Evolutionary conservation across 2,113 vertebrate species (phyloP).

Genomic region (Ivindomyrus marchei): DNA sequence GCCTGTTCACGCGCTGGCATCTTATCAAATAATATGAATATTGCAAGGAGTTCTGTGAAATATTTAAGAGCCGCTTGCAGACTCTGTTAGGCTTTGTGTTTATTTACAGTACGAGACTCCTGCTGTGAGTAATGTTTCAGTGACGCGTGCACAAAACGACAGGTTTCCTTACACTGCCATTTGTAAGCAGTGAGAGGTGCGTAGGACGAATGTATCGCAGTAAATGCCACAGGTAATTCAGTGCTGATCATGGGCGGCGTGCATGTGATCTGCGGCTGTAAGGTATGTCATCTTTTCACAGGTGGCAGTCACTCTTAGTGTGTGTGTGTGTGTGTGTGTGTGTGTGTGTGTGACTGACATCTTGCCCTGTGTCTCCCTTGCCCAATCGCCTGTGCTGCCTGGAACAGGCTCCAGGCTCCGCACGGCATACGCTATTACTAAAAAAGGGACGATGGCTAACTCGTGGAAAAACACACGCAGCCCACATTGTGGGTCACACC

Average conservation of each 20-base stretch:
- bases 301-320: neutral
- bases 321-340: neutral
- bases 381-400: neutral
- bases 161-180: neutral
- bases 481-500: neutral
- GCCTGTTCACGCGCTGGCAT: slow-evolving; percentile 61
- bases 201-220: neutral
- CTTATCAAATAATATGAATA: slow-evolving; percentile 63
- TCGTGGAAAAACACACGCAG: neutral
- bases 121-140: slow-evolving; percentile 35
- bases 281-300: neutral
- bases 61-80: slow-evolving; percentile 57
- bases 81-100: slow-evolving; percentile 58
- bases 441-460: neutral
- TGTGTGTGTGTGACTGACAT: neutral
- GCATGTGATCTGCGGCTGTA: neutral
- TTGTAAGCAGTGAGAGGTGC: neutral
- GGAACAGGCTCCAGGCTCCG: neutral
- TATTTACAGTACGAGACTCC: slow-evolving; percentile 45
- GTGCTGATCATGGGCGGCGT: neutral
- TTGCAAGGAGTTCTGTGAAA: slow-evolving; percentile 59
- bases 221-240: neutral
- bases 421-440: neutral
- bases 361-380: neutral
- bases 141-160: neutral